A percentile compares a stretch with the other conserved stretches of the same genome.
Conservation (phyloP, 2,888 invertebrate genomes). For the Lasioglossum marginatum region DNA sequence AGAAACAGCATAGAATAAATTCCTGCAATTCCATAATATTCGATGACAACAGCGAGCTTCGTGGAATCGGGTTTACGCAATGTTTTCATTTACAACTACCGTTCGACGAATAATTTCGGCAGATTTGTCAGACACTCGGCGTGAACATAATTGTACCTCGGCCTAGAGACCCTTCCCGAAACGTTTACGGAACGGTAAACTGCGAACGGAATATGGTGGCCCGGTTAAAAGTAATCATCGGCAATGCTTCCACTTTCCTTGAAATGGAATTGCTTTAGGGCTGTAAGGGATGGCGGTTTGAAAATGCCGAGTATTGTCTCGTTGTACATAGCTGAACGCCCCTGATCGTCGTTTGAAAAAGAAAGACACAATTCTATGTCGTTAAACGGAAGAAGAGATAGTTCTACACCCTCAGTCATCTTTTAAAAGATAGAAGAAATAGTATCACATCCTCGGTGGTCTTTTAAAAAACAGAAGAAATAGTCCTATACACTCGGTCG, state of each 20-base stretch:
- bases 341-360: not conserved
- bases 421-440: no score
- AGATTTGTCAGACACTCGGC: no score
- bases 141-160: not conserved
- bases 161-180: not conserved
- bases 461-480: not conserved
- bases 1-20: not conserved
- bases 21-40: not conserved
- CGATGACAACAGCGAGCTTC: slow-evolving; percentile 2
- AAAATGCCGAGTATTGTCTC: not conserved
- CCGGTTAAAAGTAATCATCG: slow-evolving; percentile 32
- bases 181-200: not conserved
- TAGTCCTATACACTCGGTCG: not conserved
- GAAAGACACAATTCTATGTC: not conserved
- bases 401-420: no score
- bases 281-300: not conserved
- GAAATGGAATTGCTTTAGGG: not conserved
- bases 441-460: no score
- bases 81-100: slow-evolving; percentile 8
- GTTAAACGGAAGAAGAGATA: not conserved
- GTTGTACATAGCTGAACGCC: not conserved
- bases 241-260: slow-evolving; percentile 12
- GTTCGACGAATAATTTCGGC: not conserved
- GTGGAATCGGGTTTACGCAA: slow-evolving; percentile 11
- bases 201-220: not conserved